Conservation (phyloP, 2,113 vertebrate genomes). For the Tringa solitaria region DNA sequence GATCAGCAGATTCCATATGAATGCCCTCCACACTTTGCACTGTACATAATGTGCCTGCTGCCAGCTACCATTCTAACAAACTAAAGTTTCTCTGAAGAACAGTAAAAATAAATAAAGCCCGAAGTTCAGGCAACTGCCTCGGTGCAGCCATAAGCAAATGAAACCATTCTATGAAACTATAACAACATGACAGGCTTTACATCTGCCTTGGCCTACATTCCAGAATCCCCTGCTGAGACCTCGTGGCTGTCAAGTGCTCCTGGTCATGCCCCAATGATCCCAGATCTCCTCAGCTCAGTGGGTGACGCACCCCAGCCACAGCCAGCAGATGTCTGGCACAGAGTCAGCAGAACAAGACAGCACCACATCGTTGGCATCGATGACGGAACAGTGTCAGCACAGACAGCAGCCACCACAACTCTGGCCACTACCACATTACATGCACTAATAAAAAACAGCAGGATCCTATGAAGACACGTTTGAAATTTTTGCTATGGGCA, state of each 20-base stretch:
- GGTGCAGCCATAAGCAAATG: background rate
- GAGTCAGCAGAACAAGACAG: constrained; percentile 12
- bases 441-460: background rate
- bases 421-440: background rate
- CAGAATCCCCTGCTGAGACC: background rate
- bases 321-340: constrained; percentile 53
- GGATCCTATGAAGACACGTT: background rate
- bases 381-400: background rate
- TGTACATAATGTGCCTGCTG: background rate
- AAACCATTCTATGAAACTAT: background rate
- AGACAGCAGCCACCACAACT: background rate
- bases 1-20: background rate
- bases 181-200: background rate
- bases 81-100: background rate
- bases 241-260: constrained; percentile 50
- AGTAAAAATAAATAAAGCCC: background rate
- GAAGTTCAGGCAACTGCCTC: background rate
- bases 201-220: background rate
- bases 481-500: background rate
- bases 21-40: background rate
- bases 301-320: background rate
- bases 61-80: background rate
- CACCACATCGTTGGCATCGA: background rate
- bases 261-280: constrained; percentile 48
- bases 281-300: constrained; percentile 24